These are phyloP conservation scores for Lynx canadensis DNA, from an alignment of 2,113 vertebrate species.

Conservation along the genomic window DNA sequence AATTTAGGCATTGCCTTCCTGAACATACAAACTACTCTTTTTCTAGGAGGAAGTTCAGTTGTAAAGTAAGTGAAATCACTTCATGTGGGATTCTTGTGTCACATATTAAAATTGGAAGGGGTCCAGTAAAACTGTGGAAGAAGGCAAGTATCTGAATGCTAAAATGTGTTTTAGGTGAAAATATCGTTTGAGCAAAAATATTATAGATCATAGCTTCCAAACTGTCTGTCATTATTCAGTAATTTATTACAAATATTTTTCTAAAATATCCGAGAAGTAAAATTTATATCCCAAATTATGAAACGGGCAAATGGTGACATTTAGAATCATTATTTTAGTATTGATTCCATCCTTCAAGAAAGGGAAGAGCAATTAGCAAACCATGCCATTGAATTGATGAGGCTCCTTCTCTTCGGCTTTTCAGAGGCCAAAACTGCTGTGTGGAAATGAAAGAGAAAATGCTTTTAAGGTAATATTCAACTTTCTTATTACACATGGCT, in stretches of 20 bases:
- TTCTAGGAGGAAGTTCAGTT: background rate
- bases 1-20: background rate
- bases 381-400: background rate
- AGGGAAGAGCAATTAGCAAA: background rate
- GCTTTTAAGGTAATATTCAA: background rate
- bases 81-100: background rate
- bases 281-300: background rate
- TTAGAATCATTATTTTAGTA: background rate
- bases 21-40: background rate
- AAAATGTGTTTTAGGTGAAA: slow-evolving; percentile 24
- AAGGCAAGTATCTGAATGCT: background rate
- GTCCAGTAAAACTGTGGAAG: background rate
- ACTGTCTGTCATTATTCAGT: background rate
- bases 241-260: slow-evolving; percentile 41
- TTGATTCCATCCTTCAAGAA: background rate
- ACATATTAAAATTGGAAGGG: background rate
- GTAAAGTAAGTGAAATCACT: background rate
- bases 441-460: background rate
- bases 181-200: slow-evolving; percentile 31
- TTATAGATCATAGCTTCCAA: background rate
- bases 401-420: background rate
- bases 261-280: background rate
- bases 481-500: background rate
- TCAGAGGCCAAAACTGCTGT: background rate
- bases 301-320: background rate